Evolutionary conservation across 2,113 vertebrate species (phyloP), one percentile per base, ranked within the genome.

Genomic region (Apodemus sylvaticus): DNA sequence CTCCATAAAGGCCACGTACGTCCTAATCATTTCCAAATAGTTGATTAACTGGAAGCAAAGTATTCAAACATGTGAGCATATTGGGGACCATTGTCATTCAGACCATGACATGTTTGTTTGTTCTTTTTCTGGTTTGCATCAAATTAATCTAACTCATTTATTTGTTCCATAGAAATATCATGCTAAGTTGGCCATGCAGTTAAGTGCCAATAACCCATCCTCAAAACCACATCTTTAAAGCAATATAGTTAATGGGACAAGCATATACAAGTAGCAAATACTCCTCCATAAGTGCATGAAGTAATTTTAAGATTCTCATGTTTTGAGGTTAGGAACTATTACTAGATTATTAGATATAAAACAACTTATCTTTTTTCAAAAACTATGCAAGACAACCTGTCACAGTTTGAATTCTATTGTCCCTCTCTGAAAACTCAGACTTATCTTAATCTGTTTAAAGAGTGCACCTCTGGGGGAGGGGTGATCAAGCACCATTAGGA

Each of bases 121-220:
- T 45, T 62, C 16, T n/a, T 81, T 66, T 64, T 34, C 26, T 94
- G 53, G 1, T 58, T 96, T 87, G 39, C 1, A 48, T 73, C 16
- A 93, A 76, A 36, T 53, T 62, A 76, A 4, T 89, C 36, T 62
- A 17, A 7, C 51, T 14, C 17, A n/a, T 89, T 58, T 3, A n/a
- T 74, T 91, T 14, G 58, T 85, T 81, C 77, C 55, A 94, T 71
- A 71, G 20, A 71, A 96, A 95, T 92, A 48, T 70, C 60, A 78
- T 14, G 4, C 39, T 51, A 22, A 34, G n/a, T 73, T 7, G 86
- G 11, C 34, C 60, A 78, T 73, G 74, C 5, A 66, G 0, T 11
- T 60, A 64, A 68, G 53, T 76, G 31, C 5, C 94, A 85, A 90
- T 62, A 26, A 83, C 12, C 10, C 34, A 78, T 10, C 13, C 36